A percentile compares a stretch with the other conserved stretches of the same genome.
Evolutionary conservation across 2,888 invertebrate genomes (phyloP).

Genomic region (Nymphalis urticae): DNA sequence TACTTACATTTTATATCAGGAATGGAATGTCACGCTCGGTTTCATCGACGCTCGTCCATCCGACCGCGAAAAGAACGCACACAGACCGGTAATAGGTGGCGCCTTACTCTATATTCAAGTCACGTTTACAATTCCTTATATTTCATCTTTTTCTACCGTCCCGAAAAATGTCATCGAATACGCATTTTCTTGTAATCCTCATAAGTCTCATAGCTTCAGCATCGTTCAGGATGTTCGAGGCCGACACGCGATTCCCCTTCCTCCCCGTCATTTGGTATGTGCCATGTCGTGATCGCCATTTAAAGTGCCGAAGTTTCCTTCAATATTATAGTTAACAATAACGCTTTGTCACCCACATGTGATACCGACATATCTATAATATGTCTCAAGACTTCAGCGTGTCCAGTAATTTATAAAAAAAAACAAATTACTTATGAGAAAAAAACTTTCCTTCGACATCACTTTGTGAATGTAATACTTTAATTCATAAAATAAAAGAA

Average conservation of each 20-base stretch:
- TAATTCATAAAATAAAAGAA: conserved; percentile 5
- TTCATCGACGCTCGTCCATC: conserved; percentile 72
- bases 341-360: conserved; percentile 42
- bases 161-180: conserved; percentile 82
- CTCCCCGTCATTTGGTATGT: conserved; percentile 63
- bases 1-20: conserved; percentile 79
- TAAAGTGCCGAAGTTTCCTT: conserved; percentile 49
- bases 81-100: conserved; percentile 78
- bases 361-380: conserved; percentile 29
- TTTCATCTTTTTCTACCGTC: conserved; percentile 80
- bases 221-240: conserved; percentile 54
- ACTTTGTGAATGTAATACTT: background rate
- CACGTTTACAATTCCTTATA: conserved; percentile 81
- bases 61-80: conserved; percentile 75
- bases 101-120: conserved; percentile 71
- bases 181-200: conserved; percentile 81
- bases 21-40: conserved; percentile 79
- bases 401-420: background rate
- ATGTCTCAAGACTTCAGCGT: background rate
- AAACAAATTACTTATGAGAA: background rate
- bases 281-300: conserved; percentile 68
- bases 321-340: conserved; percentile 42
- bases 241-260: conserved; percentile 52
- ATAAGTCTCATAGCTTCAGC: conserved; percentile 76
- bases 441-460: background rate